Evolutionary conservation across 1,140 invertebrate genomes (phyloP).

Genomic region (Lordiphosa clarofinis): DNA sequence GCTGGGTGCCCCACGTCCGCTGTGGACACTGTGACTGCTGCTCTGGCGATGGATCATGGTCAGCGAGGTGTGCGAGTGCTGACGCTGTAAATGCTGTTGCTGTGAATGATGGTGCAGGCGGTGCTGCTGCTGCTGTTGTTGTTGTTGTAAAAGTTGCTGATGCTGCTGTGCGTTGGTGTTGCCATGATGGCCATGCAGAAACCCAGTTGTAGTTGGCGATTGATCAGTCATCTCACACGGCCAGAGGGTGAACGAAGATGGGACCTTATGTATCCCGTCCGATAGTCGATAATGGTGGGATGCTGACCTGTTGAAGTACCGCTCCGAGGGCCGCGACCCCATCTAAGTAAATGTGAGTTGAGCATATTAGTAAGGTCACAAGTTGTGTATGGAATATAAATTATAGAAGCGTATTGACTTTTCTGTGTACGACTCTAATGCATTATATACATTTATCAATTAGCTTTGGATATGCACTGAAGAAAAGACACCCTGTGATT

Average conservation of each 20-base stretch:
- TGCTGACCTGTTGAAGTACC: slow-evolving; percentile 80
- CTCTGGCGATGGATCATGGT: slow-evolving; percentile 66
- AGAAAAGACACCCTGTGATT: slow-evolving; percentile 3
- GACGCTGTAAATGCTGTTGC: slow-evolving; percentile 64
- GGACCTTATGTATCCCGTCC: slow-evolving; percentile 93
- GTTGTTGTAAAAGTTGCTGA: slow-evolving; percentile 53
- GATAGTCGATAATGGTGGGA: slow-evolving; percentile 84
- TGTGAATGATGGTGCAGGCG: slow-evolving; percentile 44
- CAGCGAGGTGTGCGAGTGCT: slow-evolving; percentile 68
- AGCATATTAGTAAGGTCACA: slow-evolving; percentile 37
- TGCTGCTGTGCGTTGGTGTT: slow-evolving; percentile 63
- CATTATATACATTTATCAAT: slow-evolving; percentile 43
- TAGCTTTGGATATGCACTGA: slow-evolving; percentile 18
- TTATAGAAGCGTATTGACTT: slow-evolving; percentile 25
- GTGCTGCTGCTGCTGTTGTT: slow-evolving; percentile 39
- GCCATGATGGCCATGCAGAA: slow-evolving; percentile 62
- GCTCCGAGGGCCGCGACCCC: slow-evolving; percentile 80
- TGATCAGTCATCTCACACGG: slow-evolving; percentile 80
- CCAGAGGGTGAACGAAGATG: slow-evolving; percentile 91
- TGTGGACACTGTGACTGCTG: slow-evolving; percentile 59
- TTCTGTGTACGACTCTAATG: slow-evolving; percentile 48
- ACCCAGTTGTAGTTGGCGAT: slow-evolving; percentile 76
- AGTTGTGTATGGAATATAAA: neutral
- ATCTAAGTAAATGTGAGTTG: slow-evolving; percentile 48
- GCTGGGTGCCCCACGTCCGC: slow-evolving; percentile 42